Evolutionary conservation across 1,140 invertebrate genomes (phyloP), one percentile per base, ranked within the genome.

Genomic region (Battus philenor): DNA sequence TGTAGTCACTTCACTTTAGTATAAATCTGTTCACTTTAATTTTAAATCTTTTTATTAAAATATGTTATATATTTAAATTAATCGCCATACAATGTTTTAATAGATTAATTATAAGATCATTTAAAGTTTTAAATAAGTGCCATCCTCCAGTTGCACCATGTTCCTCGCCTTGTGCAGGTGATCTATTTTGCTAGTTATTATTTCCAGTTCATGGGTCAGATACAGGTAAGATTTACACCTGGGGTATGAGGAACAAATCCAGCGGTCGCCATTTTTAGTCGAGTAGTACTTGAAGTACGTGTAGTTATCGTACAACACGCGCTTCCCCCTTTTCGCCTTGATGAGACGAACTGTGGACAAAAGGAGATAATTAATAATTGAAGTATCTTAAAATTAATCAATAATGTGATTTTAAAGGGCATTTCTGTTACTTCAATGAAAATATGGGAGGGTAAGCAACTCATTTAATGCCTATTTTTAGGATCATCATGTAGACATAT

Each of bases 191-290:
- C 2, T 18, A 0, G 26, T 16, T 0, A 44, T 10, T 2, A 49
- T 43, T 4, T 12, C 8, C 7, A 33, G n/a, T 15, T 1, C 4
- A 0, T 33, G n/a, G 31, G 46, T 20, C 2, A 54, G n/a, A 7
- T 36, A 4, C 11, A 53, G 32, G 18, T 17, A 53, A 4, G 45
- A 12, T 15, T 60, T 60, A 26, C 59, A 61, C n/a, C 15, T 54
- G 0, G 54, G 54, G n/a, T 57, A 49, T 0, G 27, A 27, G 0
- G 54, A 51, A n/a, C 59, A 62, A 2, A 4, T 27, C 54, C 54
- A 62, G 8, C 39, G 44, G 1, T 13, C 26, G 4, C 43, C 20
- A 1, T 31, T 50, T n/a, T 49, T 58, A n/a, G 47, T 45, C 2
- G 18, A 20, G 18, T 56, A 53, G 18, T 32, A 34, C 8, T 46